Evolutionary conservation across 1,140 invertebrate genomes (phyloP), one percentile per base, ranked within the genome.

Genomic region (Ditylenchus dipsaci): DNA sequence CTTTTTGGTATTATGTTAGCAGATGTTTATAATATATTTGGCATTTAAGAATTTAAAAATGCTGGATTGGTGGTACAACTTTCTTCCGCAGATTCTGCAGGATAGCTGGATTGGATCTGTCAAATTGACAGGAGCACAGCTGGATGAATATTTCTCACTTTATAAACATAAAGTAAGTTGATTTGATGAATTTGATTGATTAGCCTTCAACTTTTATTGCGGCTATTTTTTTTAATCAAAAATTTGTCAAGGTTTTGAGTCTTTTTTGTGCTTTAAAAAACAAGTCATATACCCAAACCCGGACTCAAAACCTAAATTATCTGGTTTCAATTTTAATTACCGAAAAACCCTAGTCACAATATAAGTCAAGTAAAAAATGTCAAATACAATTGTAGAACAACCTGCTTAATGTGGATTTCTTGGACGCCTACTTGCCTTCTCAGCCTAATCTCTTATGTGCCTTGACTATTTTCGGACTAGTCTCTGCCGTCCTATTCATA

Each of bases 361-460:
- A n/a, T n/a, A n/a, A n/a, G n/a, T n/a, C n/a, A n/a, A n/a, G n/a
- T n/a, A n/a, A n/a, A n/a, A n/a, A n/a, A n/a, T n/a, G n/a, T n/a
- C n/a, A n/a, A n/a, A n/a, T 11, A 38, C 33, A 57, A 21, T 5
- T 61, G 47, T 29, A 61, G 59, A 61, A 45, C n/a, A 45, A 45
- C 27, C 15, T 61, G 38, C 59, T 61, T 7, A 19, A 19, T 8
- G n/a, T 19, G 8, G 29, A 61, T 7, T 61, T 61, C 17, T n/a
- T 61, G n/a, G 59, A 61, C 29, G 27, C 59, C 29, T 61, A 61
- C n/a, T 17, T 61, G 27, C 59, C 59, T 19, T 23, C 59, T 15
- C 59, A 61, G 27, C 59, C 59, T 7, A 61, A 61, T 45, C 29
- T 61, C n/a, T 45, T 61, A n/a, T 61, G 59, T 19, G n/a, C 59